These are phyloP conservation scores for Apotomis capreana DNA, from an alignment of 2,888 invertebrate genomes.

Conservation along the genomic window DNA sequence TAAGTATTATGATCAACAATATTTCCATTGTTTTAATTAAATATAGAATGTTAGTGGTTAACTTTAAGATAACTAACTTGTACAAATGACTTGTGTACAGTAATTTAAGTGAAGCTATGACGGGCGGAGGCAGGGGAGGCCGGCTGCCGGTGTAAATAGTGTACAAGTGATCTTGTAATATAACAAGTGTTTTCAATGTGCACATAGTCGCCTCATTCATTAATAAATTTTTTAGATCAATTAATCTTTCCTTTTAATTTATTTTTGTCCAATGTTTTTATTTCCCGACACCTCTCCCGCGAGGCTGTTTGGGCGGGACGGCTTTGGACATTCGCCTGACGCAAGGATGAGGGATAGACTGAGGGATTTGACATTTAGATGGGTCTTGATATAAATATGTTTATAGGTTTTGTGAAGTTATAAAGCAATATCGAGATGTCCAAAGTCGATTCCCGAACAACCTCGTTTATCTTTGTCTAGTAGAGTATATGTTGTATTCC, in stretches of 20 bases:
- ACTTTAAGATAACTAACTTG: conserved; percentile 68
- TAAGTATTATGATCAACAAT: conserved; percentile 81
- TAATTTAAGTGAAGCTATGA: conserved; percentile 58
- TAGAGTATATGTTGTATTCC: conserved; percentile 32
- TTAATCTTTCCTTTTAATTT: conserved; percentile 64
- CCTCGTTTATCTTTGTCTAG: conserved; percentile 35
- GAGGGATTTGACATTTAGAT: no score
- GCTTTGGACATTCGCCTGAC: background rate
- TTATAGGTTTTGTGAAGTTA: background rate
- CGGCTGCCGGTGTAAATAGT: conserved; percentile 75
- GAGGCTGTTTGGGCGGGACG: conserved; percentile 22
- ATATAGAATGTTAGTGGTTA: conserved; percentile 68
- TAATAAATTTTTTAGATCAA: conserved; percentile 83
- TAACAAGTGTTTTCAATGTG: conserved; percentile 82
- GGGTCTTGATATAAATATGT: background rate
- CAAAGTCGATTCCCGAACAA: conserved; percentile 19
- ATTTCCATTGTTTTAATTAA: conserved; percentile 78
- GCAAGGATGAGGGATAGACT: no score
- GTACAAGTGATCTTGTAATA: conserved; percentile 78
- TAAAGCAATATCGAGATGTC: background rate
- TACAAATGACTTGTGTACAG: conserved; percentile 82
- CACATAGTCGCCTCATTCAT: conserved; percentile 84
- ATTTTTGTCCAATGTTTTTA: conserved; percentile 48
- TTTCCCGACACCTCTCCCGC: conserved; percentile 48
- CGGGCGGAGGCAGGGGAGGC: conserved; percentile 48